Conservation (phyloP, 53 echinoderm and acorn worm species). For the Hippasteria phrygiana region DNA sequence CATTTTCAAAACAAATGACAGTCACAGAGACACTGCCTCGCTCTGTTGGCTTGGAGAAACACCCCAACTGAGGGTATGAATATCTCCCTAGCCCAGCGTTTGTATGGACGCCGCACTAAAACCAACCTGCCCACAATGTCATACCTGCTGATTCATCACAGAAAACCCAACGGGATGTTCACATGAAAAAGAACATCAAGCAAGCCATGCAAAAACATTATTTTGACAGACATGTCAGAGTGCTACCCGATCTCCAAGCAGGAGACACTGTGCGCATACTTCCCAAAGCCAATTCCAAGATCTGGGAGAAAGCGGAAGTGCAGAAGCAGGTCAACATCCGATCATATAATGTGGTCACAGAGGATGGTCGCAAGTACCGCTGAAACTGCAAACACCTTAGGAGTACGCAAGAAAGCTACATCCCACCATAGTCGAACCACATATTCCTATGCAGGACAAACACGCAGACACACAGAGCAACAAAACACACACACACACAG, state of each 20-base stretch:
- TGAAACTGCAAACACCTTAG: neutral
- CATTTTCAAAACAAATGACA: conserved; percentile 30
- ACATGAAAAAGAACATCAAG: conserved; percentile 18
- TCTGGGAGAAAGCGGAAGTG: conserved; percentile 2
- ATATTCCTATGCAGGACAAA: too few relatives aligned
- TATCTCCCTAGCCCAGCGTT: conserved; percentile 74
- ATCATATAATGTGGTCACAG: too few relatives aligned
- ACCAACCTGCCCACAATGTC: conserved; percentile 61
- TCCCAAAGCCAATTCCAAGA: too few relatives aligned
- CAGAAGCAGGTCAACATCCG: neutral
- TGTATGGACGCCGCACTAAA: conserved; percentile 56
- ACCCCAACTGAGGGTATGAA: conserved; percentile 42
- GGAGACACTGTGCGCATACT: conserved; percentile 40
- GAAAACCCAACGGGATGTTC: conserved; percentile 25
- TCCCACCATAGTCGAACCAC: too few relatives aligned
- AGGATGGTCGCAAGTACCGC: neutral
- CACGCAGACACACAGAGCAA: too few relatives aligned
- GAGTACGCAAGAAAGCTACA: too few relatives aligned
- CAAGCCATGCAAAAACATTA: conserved; percentile 55
- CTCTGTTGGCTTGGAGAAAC: conserved; percentile 35
- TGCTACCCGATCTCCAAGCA: conserved; percentile 1
- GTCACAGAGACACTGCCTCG: conserved; percentile 12
- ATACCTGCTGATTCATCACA: conserved; percentile 47
- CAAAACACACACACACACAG: too few relatives aligned
- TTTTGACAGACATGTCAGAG: conserved; percentile 56